Evolutionary conservation across 2,888 invertebrate genomes (phyloP), one percentile per base, ranked within the genome.

Genomic region (Agonopterix heracliana): DNA sequence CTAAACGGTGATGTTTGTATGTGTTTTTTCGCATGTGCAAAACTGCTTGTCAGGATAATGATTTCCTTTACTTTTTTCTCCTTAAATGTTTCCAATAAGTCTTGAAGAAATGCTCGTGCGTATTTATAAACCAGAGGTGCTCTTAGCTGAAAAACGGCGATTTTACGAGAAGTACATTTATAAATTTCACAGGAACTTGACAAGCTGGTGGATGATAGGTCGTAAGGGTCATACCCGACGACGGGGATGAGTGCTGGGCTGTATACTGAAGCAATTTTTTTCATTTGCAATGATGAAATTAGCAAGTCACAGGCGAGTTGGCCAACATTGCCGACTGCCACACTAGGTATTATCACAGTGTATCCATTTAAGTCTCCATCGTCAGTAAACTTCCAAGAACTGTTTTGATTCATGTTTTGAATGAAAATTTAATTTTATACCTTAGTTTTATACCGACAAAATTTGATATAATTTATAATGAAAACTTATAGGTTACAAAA

Each of bases 281-380:
- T 82, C 69, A 95, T 90, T 54, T 90, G 71, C 50, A 95, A 81
- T 5, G 94, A 94, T 8, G 93, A 91, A 61, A 98, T 93, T 7
- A 98, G 70, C 63, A 98, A 87, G 83, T 98, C 98, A 48, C 94
- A 91, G 2, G 95, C 90, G 52, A 98, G 81, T 82, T 98, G 98
- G 0, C 95, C 96, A 10, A 97, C 95, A 89, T 98, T 98, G 50
- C 97, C 98, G n/a, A 97, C 95, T 17, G 96, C 95, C 11, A 97
- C 93, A 59, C 94, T 93, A 0, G 97, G 96, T 47, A 95, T 80
- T 51, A 95, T 84, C 10, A 93, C 75, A 7, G 91, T 92, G 60
- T 90, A 93, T 44, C 85, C 91, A 46, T 71, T 71, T 3, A 94
- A 74, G 71, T 91, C 76, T 43, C 83, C 57, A 17, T 85, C 68